Conservation (phyloP, 2,888 invertebrate species). For the Aphidius colemani region DNA sequence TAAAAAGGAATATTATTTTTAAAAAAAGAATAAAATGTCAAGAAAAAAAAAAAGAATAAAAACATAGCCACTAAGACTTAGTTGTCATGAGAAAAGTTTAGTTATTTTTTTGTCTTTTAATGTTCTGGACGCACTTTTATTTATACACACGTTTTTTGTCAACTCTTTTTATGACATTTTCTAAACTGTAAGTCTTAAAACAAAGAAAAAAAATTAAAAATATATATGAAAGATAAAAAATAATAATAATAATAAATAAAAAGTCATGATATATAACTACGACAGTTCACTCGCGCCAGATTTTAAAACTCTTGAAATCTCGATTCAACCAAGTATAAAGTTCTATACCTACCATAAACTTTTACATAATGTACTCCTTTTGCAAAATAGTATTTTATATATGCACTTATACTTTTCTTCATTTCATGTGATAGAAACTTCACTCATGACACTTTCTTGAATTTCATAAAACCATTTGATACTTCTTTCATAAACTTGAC, state of each 20-base stretch:
- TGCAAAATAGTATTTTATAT: neutral
- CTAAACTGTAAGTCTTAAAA: neutral
- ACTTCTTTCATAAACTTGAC: no score
- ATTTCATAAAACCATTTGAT: no score
- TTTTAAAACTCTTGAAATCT: constrained; percentile 9
- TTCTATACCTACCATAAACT: constrained; percentile 8
- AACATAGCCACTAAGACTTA: neutral
- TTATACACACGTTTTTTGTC: constrained; percentile 3
- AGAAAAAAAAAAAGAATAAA: neutral
- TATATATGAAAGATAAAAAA: neutral
- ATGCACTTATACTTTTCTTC: no score
- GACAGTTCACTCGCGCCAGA: constrained; percentile 8
- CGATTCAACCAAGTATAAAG: constrained; percentile 3
- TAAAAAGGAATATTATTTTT: no score
- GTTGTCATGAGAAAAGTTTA: constrained; percentile 13
- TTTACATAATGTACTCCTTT: neutral
- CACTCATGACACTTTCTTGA: no score
- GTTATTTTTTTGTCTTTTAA: neutral
- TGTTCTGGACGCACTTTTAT: constrained; percentile 10
- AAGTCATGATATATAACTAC: neutral
- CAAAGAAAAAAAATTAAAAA: neutral
- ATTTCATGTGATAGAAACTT: no score
- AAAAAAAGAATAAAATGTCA: neutral
- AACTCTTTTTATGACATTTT: no score
- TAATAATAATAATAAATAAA: constrained; percentile 1